Evolutionary conservation across 2,113 vertebrate genomes (phyloP).

Genomic region (Scalopus aquaticus): DNA sequence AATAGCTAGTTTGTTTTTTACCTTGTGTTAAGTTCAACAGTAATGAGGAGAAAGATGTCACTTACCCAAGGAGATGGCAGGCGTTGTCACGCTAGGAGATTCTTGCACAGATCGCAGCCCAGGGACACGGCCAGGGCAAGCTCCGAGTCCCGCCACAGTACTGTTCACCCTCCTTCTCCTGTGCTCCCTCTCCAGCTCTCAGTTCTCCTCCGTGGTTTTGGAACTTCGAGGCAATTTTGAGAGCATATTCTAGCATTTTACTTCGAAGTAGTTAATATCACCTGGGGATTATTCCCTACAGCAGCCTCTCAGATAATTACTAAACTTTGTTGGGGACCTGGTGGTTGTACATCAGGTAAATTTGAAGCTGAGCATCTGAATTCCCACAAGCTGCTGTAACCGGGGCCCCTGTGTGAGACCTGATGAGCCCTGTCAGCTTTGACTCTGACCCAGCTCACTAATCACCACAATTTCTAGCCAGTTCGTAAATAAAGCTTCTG

Average conservation of each 20-base stretch:
- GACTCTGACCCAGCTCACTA: not conserved
- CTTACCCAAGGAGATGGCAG: not conserved
- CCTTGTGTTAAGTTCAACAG: not conserved
- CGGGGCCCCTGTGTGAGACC: not conserved
- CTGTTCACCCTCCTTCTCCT: not conserved
- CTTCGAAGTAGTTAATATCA: conserved; percentile 6
- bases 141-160: not conserved
- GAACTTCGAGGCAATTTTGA: not conserved
- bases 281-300: not conserved
- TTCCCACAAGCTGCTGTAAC: not conserved
- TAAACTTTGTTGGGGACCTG: not conserved
- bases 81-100: not conserved
- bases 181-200: not conserved
- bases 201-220: not conserved
- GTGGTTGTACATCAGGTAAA: not conserved
- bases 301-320: not conserved
- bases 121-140: not conserved
- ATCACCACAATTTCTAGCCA: not conserved
- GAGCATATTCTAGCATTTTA: not conserved
- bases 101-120: not conserved
- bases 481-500: not conserved
- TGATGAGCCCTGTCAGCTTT: not conserved
- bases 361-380: not conserved
- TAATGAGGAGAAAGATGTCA: not conserved
- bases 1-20: not conserved